These are phyloP conservation scores for Calliphora vicina DNA, from an alignment of 1,140 invertebrate species.

Conservation along the genomic window DNA sequence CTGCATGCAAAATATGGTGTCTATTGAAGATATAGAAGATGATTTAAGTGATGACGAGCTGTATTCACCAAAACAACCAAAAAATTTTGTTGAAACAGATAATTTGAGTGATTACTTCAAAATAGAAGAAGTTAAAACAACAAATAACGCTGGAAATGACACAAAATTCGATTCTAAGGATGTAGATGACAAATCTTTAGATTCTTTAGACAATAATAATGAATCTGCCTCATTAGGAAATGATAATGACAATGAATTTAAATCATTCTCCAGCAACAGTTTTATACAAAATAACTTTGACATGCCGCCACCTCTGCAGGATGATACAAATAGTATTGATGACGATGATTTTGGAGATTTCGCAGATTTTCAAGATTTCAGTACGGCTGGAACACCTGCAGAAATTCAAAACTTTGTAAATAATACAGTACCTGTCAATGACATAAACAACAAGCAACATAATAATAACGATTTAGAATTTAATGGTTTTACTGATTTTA, in stretches of 20 bases:
- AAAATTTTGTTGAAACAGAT: not conserved
- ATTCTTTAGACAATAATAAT: constrained; percentile 2
- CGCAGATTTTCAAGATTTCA: constrained; percentile 42
- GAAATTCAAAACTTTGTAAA: not conserved
- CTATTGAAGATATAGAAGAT: constrained; percentile 27
- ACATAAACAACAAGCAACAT: constrained; percentile 10
- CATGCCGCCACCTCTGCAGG: not conserved
- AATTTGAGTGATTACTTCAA: not conserved
- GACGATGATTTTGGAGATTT: constrained; percentile 56
- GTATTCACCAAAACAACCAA: constrained; percentile 5
- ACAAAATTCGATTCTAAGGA: constrained; percentile 23
- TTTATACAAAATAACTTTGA: not conserved
- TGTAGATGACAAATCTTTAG: not conserved
- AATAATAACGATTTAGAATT: constrained; percentile 41
- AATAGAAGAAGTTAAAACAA: not conserved
- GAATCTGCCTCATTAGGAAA: not conserved
- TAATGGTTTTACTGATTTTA: not conserved
- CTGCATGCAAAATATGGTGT: not conserved
- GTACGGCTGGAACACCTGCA: not conserved
- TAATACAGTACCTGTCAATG: not conserved
- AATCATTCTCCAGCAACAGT: not conserved
- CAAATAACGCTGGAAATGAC: not conserved
- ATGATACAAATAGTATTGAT: not conserved
- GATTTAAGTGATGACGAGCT: constrained; percentile 23
- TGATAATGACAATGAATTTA: not conserved